Evolutionary conservation across 2,888 invertebrate species (phyloP), one percentile per base, ranked within the genome.

Genomic region (Athalia rosae): DNA sequence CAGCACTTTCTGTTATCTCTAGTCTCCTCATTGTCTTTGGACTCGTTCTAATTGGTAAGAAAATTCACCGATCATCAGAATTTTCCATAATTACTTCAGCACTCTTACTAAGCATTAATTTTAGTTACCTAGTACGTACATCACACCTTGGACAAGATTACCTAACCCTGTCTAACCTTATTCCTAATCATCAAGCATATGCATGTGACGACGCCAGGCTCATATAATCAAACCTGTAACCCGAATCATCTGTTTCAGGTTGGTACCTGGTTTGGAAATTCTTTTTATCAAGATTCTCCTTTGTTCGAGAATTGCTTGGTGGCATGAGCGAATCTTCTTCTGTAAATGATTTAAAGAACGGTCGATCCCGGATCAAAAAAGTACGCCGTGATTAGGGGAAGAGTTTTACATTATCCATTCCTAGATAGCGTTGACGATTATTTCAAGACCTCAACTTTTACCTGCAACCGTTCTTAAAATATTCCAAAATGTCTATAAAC

Each of bases 251-350:
- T 91, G 88, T 93, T 93, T 3, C 90, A 97, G 97, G 96, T 87
- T 97, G 97, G 97, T 97, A 95, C 90, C 92, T 96, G 79, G 96
- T 97, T 82, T 98, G 97, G 97, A 96, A 95, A 91, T 93, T 96
- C 82, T 96, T 97, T 90, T 91, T 98, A 77, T 96, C 96, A 15
- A 94, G 95, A 86, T 98, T 97, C 90, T 94, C 95, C 83, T 95
- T 98, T 87, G 95, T 98, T 7, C 93, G 96, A 79, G 97, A 98
- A 89, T 92, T 98, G 53, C 90, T 97, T 79, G 96, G 95, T 86
- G 95, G 95, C 84, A 92, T 93, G 90, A 93, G 92, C 81, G 94
- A 95, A 82, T 93, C 93, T 50, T 91, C 93, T 56, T 91, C 93
- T 78, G 93, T 93, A 76, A 91, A 89, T 77, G 93, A 93, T 83